Evolutionary conservation across 92 coral and sea anemone species (phyloP), one percentile per base, ranked within the genome.

Genomic region (Epizoanthus rinbou): DNA sequence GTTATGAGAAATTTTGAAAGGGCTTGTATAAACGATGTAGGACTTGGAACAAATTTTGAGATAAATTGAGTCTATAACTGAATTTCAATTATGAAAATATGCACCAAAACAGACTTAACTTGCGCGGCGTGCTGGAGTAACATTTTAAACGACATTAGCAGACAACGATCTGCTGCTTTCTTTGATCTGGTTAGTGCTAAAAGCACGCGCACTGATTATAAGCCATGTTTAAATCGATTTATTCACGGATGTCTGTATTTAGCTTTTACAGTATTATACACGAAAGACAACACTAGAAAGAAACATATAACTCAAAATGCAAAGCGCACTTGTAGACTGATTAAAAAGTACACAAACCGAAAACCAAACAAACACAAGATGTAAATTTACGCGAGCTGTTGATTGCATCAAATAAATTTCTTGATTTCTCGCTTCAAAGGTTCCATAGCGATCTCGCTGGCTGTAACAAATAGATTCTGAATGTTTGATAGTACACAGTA

Each of bases 361-460:
- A 63, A 78, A 11, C 56, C 47, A 60, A 78, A 78, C 28, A 78
- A 78, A 78, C 58, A 78, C 70, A 21, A 60, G 70, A 78, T 78
- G 82, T 78, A 60, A 78, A 78, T 78, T 78, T 62, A 50, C 19
- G 71, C 41, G 52, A 60, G 64, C 76, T 78, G 82, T 63, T 62
- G 82, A 23, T 14, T 62, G 62, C 71, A 62, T 62, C 67, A 17
- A 25, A 21, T 15, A 4, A 15, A 23, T 10, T 52, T 35, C 31
- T 4, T 11, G 5, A 21, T 62, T 47, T 23, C 47, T 37, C 70
- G 70, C 54, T 33, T 54, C 28, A 28, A 0, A 28, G 6, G 43
- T 37, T 37, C 6, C 43, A 6, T 69, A 58, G 6, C 50, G 56
- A 57, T 35, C 43, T 60, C 57, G 18, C 69, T 14, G 45, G 54